Evolutionary conservation across 2,888 invertebrate species (phyloP).

Genomic region (Ophion ellenae): DNA sequence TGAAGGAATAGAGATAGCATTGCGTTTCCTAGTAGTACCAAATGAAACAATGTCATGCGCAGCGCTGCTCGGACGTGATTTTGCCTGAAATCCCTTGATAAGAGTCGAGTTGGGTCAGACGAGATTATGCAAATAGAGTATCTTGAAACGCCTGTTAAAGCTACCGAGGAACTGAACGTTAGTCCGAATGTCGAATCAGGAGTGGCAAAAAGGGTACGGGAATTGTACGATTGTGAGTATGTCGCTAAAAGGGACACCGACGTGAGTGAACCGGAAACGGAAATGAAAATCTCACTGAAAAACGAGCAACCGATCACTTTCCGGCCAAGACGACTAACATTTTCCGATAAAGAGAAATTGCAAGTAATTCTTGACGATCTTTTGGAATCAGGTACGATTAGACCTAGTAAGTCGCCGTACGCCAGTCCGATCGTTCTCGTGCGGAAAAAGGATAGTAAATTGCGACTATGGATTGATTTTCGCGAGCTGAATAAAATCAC

Average conservation of each 20-base stretch:
- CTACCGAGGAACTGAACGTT: constrained; percentile 44
- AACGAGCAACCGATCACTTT: not conserved
- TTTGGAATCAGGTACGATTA: constrained; percentile 61
- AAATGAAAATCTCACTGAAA: constrained; percentile 31
- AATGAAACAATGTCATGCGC: constrained; percentile 53
- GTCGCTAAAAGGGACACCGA: constrained; percentile 31
- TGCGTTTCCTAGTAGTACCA: constrained; percentile 53
- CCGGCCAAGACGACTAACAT: constrained; percentile 38
- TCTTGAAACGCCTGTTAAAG: constrained; percentile 21
- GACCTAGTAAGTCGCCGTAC: no score
- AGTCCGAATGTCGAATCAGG: constrained; percentile 29
- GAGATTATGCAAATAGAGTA: constrained; percentile 40
- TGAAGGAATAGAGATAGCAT: constrained; percentile 42
- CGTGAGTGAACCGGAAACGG: constrained; percentile 30
- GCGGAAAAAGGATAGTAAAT: no score
- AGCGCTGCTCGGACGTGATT: constrained; percentile 50
- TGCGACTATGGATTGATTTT: no score
- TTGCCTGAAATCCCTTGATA: constrained; percentile 40
- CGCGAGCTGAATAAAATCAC: no score
- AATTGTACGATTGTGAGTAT: constrained; percentile 40
- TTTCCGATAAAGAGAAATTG: constrained; percentile 35
- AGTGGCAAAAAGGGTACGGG: constrained; percentile 2
- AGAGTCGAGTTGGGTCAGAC: constrained; percentile 42
- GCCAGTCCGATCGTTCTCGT: no score
- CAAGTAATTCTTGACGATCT: constrained; percentile 64